These are phyloP conservation scores for Drosophila obscura DNA, from an alignment of 1,140 invertebrate species.

Conservation along the genomic window DNA sequence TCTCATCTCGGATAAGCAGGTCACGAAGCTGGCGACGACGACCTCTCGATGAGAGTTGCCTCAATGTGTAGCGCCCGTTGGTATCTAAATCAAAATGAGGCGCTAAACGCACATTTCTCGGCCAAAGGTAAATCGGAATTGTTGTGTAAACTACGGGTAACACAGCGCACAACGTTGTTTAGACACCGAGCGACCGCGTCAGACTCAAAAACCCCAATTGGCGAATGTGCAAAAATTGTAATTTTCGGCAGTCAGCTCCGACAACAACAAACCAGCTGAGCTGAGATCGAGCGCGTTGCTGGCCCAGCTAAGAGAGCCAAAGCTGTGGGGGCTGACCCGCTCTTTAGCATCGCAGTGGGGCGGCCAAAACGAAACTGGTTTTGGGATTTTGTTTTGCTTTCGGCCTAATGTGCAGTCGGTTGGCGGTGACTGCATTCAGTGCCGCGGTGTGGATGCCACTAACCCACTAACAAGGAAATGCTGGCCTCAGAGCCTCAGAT, in stretches of 20 bases:
- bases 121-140: neutral
- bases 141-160: conserved; percentile 9
- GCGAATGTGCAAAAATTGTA: conserved; percentile 67
- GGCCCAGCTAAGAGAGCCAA: conserved; percentile 50
- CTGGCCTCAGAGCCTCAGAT: conserved; percentile 1
- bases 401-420: conserved; percentile 23
- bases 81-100: conserved; percentile 29
- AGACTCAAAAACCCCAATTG: conserved; percentile 59
- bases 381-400: conserved; percentile 28
- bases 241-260: conserved; percentile 56
- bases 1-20: conserved; percentile 49
- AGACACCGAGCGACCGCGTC: conserved; percentile 48
- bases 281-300: conserved; percentile 33
- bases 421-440: neutral
- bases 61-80: conserved; percentile 32
- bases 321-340: conserved; percentile 53
- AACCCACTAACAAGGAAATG: conserved; percentile 72
- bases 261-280: conserved; percentile 25
- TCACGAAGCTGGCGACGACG: conserved; percentile 49
- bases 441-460: conserved; percentile 26
- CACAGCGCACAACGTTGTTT: conserved; percentile 55
- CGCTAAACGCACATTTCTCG: conserved; percentile 22
- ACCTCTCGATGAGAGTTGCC: conserved; percentile 24
- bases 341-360: conserved; percentile 42
- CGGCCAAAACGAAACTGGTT: conserved; percentile 46